phyloP scores from a whole-genome alignment of 2,888 invertebrate species.

The Theristus sp. region DNA sequence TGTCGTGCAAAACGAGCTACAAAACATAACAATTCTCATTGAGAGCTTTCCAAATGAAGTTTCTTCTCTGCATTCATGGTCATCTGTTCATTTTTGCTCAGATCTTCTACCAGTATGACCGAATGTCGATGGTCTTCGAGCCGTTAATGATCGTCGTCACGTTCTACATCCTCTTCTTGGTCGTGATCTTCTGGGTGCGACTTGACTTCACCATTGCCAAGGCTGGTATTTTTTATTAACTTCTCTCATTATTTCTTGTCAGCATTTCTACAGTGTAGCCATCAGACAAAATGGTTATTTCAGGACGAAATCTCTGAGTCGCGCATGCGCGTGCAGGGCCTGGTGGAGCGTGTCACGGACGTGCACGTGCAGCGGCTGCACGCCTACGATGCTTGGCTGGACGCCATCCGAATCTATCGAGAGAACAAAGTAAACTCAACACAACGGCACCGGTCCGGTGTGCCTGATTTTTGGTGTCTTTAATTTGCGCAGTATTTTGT shows the following conservation, averaged over 20 bases:
- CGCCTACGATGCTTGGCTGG: slow-evolving; percentile 44
- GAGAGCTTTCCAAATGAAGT: too few relatives aligned
- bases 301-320: slow-evolving; percentile 40
- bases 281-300: too few relatives aligned
- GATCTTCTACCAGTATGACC: slow-evolving; percentile 67
- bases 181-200: slow-evolving; percentile 78
- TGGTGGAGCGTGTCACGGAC: slow-evolving; percentile 39
- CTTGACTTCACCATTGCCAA: slow-evolving; percentile 75
- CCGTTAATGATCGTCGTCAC: slow-evolving; percentile 71
- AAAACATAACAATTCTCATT: too few relatives aligned
- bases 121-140: slow-evolving; percentile 69
- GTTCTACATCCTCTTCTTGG: slow-evolving; percentile 66
- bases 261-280: too few relatives aligned
- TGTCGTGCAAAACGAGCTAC: too few relatives aligned
- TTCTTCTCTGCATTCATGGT: too few relatives aligned
- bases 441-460: neutral
- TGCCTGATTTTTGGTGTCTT: neutral
- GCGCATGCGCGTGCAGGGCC: slow-evolving; percentile 33
- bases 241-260: too few relatives aligned
- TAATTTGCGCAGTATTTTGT: neutral
- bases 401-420: slow-evolving; percentile 44
- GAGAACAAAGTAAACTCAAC: slow-evolving; percentile 38
- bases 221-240: slow-evolving; percentile 19
- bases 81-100: slow-evolving; percentile 14
- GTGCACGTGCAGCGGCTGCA: slow-evolving; percentile 43